Evolutionary conservation across 2,113 vertebrate species (phyloP).

Genomic region (Galeopterus variegatus): DNA sequence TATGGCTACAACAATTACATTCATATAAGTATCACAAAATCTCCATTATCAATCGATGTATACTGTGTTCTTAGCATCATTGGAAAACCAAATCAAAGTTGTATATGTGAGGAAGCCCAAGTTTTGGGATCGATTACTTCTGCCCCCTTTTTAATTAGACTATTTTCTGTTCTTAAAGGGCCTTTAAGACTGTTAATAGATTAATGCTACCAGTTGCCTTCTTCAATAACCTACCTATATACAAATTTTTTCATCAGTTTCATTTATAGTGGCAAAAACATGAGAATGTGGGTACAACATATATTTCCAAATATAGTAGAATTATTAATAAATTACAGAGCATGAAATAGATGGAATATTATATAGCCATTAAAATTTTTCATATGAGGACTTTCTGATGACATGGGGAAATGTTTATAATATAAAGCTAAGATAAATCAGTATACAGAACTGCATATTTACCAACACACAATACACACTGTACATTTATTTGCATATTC

Average conservation of each 20-base stretch:
- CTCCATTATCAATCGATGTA: background rate
- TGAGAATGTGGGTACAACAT: background rate
- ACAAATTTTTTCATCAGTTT: background rate
- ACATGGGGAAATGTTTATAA: background rate
- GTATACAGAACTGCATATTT: background rate
- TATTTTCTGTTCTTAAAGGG: background rate
- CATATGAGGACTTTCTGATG: slow-evolving; percentile 1
- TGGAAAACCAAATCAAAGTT: background rate
- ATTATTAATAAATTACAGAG: background rate
- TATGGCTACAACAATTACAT: background rate
- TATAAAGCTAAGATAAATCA: background rate
- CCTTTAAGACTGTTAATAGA: background rate
- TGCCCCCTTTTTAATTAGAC: background rate
- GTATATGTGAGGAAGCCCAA: background rate
- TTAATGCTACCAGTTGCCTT: background rate
- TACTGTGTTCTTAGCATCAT: background rate
- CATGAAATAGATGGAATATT: background rate
- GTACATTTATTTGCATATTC: background rate
- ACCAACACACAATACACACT: background rate
- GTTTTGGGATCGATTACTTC: background rate
- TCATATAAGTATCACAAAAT: background rate
- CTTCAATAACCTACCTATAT: background rate
- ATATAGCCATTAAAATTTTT: background rate
- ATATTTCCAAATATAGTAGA: background rate
- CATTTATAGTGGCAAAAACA: slow-evolving; percentile 4